phyloP scores from a whole-genome alignment of 2,888 invertebrate species.

The Hedya salicella region DNA sequence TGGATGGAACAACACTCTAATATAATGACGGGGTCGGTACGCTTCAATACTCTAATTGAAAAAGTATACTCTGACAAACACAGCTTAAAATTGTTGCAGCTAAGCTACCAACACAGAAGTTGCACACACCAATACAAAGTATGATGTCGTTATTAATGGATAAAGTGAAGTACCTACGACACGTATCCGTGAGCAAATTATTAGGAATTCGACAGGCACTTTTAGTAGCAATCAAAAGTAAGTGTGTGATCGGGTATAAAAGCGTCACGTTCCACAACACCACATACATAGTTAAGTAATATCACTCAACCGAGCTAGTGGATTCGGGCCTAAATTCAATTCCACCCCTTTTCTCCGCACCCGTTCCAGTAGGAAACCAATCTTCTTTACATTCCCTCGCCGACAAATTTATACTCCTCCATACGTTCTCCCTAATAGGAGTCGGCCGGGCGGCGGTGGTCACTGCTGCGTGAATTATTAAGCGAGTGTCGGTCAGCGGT shows the following conservation, averaged over 20 bases:
- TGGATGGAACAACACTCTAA: constrained; percentile 83
- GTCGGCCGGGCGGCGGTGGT: constrained; percentile 54
- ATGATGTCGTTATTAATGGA: neutral
- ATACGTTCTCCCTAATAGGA: constrained; percentile 74
- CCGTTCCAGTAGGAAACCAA: constrained; percentile 79
- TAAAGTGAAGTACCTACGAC: neutral
- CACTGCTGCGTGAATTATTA: constrained; percentile 71
- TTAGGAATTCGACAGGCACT: neutral
- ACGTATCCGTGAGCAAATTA: neutral
- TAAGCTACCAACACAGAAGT: constrained; percentile 34
- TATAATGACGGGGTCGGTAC: constrained; percentile 84
- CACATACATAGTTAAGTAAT: constrained; percentile 70
- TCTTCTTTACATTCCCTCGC: constrained; percentile 83
- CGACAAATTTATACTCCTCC: constrained; percentile 83
- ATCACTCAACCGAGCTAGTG: constrained; percentile 73
- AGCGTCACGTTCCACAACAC: constrained; percentile 67
- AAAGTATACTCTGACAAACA: constrained; percentile 80
- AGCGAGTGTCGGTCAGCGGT: constrained; percentile 61
- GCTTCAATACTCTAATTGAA: constrained; percentile 85
- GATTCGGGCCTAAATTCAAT: constrained; percentile 82
- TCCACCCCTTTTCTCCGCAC: constrained; percentile 76
- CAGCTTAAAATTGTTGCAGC: constrained; percentile 73
- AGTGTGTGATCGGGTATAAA: constrained; percentile 66
- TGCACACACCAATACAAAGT: neutral
- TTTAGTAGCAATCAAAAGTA: constrained; percentile 57